phyloP scores from a whole-genome alignment of 30 jellyfish, hydroid and myxozoan genomes.

The Cassiopea xamachana region DNA sequence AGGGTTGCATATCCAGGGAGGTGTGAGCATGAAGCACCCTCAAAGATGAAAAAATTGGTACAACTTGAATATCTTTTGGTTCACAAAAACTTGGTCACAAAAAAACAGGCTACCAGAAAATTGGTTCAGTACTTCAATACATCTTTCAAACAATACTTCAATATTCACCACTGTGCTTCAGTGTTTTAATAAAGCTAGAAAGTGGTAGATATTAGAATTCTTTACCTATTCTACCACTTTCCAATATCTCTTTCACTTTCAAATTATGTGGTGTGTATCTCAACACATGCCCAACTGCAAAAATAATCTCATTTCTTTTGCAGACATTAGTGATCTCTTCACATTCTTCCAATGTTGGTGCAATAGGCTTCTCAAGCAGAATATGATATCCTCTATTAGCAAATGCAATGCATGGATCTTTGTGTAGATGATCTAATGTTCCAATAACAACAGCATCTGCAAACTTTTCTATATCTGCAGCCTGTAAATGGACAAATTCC shows the following conservation, averaged over 20 bases:
- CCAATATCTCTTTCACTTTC: constrained; percentile 80
- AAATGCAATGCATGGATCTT: constrained; percentile 85
- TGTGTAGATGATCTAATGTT: constrained; percentile 79
- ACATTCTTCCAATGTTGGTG: constrained; percentile 86
- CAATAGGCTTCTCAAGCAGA: constrained; percentile 91
- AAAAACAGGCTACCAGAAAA: too few species aligned
- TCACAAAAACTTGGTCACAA: too few species aligned
- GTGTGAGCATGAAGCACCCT: too few species aligned
- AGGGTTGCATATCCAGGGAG: too few species aligned
- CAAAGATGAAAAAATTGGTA: too few species aligned
- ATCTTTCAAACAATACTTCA: too few species aligned
- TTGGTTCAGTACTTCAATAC: too few species aligned
- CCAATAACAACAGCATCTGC: constrained; percentile 98
- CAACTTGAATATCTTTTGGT: too few species aligned
- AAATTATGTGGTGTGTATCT: constrained; percentile 75
- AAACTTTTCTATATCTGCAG: constrained; percentile 71
- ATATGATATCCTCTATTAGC: constrained; percentile 88
- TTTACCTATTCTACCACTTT: constrained; percentile 88
- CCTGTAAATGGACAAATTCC: constrained; percentile 27
- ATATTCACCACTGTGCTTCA: too few species aligned
- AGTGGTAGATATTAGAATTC: neutral
- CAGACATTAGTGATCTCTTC: constrained; percentile 83
- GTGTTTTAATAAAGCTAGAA: too few species aligned
- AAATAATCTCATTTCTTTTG: constrained; percentile 63
- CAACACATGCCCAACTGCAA: constrained; percentile 89